Base-by-base conservation (phyloP, 2,113 vertebrate species). In the Atherinomorus stipes region DNA sequence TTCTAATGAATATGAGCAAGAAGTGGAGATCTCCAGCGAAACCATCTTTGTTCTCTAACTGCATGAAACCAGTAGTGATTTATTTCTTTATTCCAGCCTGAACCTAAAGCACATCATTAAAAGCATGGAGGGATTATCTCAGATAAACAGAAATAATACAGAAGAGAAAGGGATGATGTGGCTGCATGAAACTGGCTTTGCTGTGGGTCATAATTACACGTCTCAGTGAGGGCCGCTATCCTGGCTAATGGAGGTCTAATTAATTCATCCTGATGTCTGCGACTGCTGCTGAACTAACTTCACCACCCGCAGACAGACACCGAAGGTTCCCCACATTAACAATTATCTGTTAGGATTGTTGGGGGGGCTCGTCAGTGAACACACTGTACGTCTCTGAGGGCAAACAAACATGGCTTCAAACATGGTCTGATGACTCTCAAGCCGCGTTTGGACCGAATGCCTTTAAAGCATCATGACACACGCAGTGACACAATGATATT, bases 151-250 rank as follows among this genome's bases (percentile, higher is more conserved):
- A 90, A 94, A 90, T 85, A 90, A 86, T 85, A 79, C 79, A 84
- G 60, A 84, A 88, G 84, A 84, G 60, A 82, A 78, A 84, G 72
- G 84, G 83, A 81, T 80, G 80, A 88, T 84, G 81, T 69, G 81
- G 56, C 68, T 78, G 83, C 73, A 83, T 91, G 74, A 90, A 89
- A 90, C 74, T 76, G 81, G 88, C 90, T 91, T 89, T 89, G 89
- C 92, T 92, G 83, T 88, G 91, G 92, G 90, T 94, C 87, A 87
- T 92, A 93, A 94, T 94, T 94, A 94, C 90, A 89, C 83, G 81
- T 92, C 70, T 92, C 91, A 93, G 88, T 81, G 86, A 88, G 89
- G 89, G 89, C 86, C 87, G 83, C 89, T 90, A 92, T 89, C 92
- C 90, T 90, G 88, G 65, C 68, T 92, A 94, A 93, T 90, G 88